A percentile compares a stretch with the other conserved stretches of the same genome.
phyloP scores from a whole-genome alignment of 2,113 vertebrate species.

The Mormyrus lacerda region DNA sequence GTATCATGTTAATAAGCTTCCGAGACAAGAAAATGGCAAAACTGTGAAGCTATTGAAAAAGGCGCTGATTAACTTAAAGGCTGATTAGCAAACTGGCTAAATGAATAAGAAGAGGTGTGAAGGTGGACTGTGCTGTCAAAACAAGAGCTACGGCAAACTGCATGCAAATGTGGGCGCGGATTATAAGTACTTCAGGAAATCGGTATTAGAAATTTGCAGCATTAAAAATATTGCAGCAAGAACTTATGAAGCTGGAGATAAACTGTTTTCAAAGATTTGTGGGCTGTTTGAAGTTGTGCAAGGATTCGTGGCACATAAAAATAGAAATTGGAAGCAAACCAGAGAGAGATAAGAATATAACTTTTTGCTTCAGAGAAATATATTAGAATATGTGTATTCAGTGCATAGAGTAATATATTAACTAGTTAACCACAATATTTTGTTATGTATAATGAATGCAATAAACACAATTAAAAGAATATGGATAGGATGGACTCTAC shows the following conservation, averaged over 20 bases:
- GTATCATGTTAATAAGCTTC: neutral
- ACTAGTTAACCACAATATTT: neutral
- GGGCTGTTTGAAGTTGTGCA: constrained; percentile 4
- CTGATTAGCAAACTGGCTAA: neutral
- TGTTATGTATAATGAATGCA: neutral
- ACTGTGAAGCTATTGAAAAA: neutral
- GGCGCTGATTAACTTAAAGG: neutral
- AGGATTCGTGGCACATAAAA: neutral
- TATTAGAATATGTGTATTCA: neutral
- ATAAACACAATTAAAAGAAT: neutral
- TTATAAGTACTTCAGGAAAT: constrained; percentile 1
- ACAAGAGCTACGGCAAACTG: neutral
- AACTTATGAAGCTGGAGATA: constrained; percentile 7
- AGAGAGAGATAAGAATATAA: neutral
- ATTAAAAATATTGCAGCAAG: neutral
- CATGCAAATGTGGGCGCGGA: neutral
- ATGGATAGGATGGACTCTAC: neutral
- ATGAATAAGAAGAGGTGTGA: neutral
- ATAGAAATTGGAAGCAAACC: constrained; percentile 5
- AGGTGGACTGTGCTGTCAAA: neutral
- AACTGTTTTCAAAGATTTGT: constrained; percentile 13
- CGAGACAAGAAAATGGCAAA: neutral
- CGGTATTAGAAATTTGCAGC: neutral
- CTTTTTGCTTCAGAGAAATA: neutral
- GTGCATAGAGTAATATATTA: neutral